Conservation (phyloP, 2,797 vertebrate species). For the Clamator glandarius region DNA sequence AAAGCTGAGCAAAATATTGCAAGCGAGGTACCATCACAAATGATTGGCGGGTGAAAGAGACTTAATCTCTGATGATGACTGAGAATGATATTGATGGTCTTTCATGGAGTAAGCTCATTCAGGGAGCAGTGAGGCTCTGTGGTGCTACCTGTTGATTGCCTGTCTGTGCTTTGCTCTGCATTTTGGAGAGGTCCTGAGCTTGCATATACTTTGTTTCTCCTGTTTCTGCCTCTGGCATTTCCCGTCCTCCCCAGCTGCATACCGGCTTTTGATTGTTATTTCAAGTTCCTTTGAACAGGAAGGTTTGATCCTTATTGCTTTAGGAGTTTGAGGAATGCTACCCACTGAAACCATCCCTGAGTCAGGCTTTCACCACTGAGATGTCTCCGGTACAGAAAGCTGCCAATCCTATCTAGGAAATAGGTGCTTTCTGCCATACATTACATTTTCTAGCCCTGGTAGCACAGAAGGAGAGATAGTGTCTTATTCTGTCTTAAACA, state of each 20-base stretch:
- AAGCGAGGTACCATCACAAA: background rate
- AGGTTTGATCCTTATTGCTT: background rate
- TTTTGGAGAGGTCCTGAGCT: background rate
- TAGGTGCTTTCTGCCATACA: background rate
- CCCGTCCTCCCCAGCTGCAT: rapidly evolving
- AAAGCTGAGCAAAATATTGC: background rate
- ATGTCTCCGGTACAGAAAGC: background rate
- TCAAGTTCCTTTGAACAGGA: background rate
- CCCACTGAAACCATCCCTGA: background rate
- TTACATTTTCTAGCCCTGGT: background rate
- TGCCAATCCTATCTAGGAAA: background rate
- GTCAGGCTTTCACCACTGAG: background rate
- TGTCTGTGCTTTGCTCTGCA: background rate
- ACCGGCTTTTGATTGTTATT: background rate
- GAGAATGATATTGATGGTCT: background rate
- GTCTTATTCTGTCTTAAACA: background rate
- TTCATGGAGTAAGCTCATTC: background rate
- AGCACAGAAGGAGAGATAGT: background rate
- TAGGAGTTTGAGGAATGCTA: background rate
- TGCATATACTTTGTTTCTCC: background rate
- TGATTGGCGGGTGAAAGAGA: background rate
- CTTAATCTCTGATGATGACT: background rate
- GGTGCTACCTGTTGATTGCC: background rate
- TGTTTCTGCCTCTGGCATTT: background rate
- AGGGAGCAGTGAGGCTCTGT: background rate